A percentile compares a stretch with the other conserved stretches of the same genome.
These are phyloP conservation scores for Ceratotherium simum DNA, from an alignment of 2,113 vertebrate species.

Conservation along the genomic window DNA sequence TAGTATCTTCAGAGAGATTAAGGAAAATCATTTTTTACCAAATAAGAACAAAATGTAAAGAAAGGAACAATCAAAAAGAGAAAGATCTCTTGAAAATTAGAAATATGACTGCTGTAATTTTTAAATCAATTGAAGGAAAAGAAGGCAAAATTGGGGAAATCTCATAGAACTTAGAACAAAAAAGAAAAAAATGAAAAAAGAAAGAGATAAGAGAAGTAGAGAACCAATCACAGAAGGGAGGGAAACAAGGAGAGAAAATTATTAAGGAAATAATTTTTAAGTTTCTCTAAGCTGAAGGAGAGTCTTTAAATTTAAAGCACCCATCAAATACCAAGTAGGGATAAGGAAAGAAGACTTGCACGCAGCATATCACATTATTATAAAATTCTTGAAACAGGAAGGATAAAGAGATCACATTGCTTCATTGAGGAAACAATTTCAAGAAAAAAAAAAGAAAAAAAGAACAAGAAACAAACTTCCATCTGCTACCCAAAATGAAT, in stretches of 20 bases:
- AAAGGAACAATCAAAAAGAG: neutral
- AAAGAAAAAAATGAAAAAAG: neutral
- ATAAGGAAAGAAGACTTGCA: constrained; percentile 52
- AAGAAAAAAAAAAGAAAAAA: constrained; percentile 25
- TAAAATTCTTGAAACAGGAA: constrained; percentile 20
- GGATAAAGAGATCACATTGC: neutral
- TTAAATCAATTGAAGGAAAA: neutral
- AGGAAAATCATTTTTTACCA: neutral
- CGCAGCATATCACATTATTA: constrained; percentile 51
- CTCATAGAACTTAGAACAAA: constrained; percentile 2
- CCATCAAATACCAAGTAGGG: neutral
- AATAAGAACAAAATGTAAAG: neutral
- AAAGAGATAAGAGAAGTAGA: neutral
- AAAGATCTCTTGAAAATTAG: constrained; percentile 27
- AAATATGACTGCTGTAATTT: constrained; percentile 10
- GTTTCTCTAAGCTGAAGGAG: neutral
- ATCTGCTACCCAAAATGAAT: neutral
- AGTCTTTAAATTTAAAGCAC: neutral
- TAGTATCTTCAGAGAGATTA: neutral
- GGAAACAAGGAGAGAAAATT: neutral
- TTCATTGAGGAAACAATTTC: neutral
- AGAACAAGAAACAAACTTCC: neutral
- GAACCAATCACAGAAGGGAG: neutral
- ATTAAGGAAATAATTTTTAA: neutral
- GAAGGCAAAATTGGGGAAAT: neutral